Conservation (phyloP, 2,797 vertebrate genomes). For the Gymnoscopelus microlampas region DNA sequence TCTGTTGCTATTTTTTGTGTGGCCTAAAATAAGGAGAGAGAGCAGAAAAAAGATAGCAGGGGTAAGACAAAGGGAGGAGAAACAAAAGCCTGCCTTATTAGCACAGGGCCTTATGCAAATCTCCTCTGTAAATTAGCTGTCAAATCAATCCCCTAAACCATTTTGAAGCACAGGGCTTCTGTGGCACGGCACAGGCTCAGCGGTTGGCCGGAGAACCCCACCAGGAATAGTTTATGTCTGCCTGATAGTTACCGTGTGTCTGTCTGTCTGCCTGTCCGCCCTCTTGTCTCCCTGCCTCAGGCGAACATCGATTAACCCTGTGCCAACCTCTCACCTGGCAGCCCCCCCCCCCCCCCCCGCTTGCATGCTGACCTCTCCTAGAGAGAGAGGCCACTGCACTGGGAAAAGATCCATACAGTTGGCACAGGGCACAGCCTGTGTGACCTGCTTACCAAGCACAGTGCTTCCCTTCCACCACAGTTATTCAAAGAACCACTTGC, state of each 20-base stretch:
- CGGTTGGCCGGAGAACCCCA: constrained; percentile 60
- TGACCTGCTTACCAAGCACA: constrained; percentile 47
- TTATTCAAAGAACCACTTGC: too few relatives aligned
- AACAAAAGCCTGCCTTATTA: constrained; percentile 76
- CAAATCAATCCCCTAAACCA: constrained; percentile 76
- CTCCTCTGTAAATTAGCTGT: constrained; percentile 81
- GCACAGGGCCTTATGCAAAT: constrained; percentile 75
- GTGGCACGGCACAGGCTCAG: constrained; percentile 46
- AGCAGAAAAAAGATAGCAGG: constrained; percentile 37
- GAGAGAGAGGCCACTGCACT: constrained; percentile 51
- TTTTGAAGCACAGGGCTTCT: constrained; percentile 66
- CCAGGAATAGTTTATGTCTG: constrained; percentile 67
- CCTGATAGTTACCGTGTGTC: constrained; percentile 51
- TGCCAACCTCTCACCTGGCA: constrained; percentile 74
- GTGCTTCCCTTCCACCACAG: constrained; percentile 7
- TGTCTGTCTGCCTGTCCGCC: constrained; percentile 43
- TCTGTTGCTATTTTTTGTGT: constrained; percentile 71
- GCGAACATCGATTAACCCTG: constrained; percentile 63
- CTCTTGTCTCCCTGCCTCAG: constrained; percentile 42
- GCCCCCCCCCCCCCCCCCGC: constrained; percentile 28
- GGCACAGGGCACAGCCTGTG: constrained; percentile 24
- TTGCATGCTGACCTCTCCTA: constrained; percentile 60
- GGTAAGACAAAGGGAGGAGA: constrained; percentile 63
- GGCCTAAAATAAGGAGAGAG: constrained; percentile 50
- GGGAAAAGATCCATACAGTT: constrained; percentile 41